Evolutionary conservation across 2,797 vertebrate genomes (phyloP).

Genomic region (Manis crassicaudata): DNA sequence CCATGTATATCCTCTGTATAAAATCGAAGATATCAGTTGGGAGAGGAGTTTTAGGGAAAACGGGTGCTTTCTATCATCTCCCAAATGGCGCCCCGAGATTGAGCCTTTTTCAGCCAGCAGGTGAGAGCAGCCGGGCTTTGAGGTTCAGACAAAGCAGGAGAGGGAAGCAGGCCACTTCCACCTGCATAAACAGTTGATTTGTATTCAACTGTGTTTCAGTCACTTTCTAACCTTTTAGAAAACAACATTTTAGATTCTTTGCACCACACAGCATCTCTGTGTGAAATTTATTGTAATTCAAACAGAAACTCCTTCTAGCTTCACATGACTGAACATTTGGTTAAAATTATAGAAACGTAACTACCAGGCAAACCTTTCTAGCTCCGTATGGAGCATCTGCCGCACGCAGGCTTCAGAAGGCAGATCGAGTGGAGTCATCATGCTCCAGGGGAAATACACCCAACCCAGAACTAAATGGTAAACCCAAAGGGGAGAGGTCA

Average conservation of each 20-base stretch:
- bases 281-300: constrained; percentile 70
- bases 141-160: not conserved
- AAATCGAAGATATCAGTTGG: not conserved
- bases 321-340: constrained; percentile 72
- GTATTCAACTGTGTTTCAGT: constrained; percentile 5
- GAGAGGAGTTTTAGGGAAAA: not conserved
- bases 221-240: constrained; percentile 64
- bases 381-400: constrained; percentile 53
- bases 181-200: constrained; percentile 45
- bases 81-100: not conserved
- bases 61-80: not conserved
- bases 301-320: constrained; percentile 67
- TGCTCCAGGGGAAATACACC: constrained; percentile 51
- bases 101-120: not conserved
- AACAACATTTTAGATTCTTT: constrained; percentile 60
- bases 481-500: not conserved
- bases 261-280: constrained; percentile 9
- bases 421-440: constrained; percentile 62
- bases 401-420: constrained; percentile 56
- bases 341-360: constrained; percentile 71
- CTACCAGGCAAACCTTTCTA: constrained; percentile 43
- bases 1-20: not conserved
- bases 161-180: not conserved
- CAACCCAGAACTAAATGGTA: constrained; percentile 56
- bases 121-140: not conserved